phyloP scores from a whole-genome alignment of 2,113 vertebrate species.

The Pan paniscus region DNA sequence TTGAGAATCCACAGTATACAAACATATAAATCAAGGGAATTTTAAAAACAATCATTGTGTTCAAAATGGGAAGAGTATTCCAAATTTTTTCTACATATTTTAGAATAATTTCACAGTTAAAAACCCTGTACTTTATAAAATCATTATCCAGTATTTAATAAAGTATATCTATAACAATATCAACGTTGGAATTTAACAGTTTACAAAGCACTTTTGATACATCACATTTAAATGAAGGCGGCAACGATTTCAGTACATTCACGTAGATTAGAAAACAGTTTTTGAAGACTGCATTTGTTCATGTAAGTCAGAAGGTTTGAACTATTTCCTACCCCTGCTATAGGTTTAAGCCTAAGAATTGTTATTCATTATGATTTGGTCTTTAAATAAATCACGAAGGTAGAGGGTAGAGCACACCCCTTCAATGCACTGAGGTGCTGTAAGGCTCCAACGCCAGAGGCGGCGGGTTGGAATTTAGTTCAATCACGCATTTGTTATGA shows the following conservation, averaged over 20 bases:
- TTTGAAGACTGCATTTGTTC: not conserved
- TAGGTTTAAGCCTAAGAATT: not conserved
- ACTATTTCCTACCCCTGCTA: not conserved
- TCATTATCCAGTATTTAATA: not conserved
- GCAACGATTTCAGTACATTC: not conserved
- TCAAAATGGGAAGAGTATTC: not conserved
- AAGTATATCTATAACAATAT: not conserved
- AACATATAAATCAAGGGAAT: slow-evolving; percentile 10
- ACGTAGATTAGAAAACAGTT: not conserved
- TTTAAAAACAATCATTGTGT: not conserved
- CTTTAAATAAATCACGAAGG: slow-evolving; percentile 20
- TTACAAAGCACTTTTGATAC: not conserved
- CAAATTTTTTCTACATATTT: slow-evolving; percentile 1
- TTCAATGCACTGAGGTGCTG: not conserved
- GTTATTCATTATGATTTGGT: not conserved
- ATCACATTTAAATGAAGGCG: not conserved
- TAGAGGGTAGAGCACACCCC: not conserved
- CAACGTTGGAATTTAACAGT: not conserved
- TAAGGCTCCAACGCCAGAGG: not conserved
- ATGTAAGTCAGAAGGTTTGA: not conserved
- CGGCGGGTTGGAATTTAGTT: not conserved
- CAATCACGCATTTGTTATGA: not conserved
- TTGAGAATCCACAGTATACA: not conserved
- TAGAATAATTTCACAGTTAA: slow-evolving; percentile 13
- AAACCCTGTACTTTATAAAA: slow-evolving; percentile 25